phyloP scores from a whole-genome alignment of 2,888 invertebrate species.

The Drosophila maculinotata region DNA sequence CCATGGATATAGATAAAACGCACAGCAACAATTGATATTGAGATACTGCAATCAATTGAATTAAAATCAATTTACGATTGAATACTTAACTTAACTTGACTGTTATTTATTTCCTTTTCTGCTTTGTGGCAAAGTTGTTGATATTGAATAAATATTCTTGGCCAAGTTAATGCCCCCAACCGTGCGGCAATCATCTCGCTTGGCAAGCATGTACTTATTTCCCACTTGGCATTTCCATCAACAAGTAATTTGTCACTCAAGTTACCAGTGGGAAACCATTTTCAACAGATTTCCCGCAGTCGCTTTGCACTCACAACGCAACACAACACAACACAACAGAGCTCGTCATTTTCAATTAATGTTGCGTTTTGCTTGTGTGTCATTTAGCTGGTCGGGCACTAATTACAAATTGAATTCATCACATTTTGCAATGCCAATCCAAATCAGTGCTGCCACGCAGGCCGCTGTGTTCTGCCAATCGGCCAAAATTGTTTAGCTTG shows the following conservation, averaged over 20 bases:
- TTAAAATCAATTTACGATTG: not conserved
- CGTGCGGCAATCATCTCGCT: not conserved
- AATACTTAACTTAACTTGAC: not conserved
- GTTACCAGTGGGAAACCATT: constrained; percentile 24
- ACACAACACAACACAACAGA: not conserved
- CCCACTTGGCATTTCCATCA: constrained; percentile 24
- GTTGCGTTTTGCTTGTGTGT: constrained; percentile 5
- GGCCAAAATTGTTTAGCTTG: constrained; percentile 8
- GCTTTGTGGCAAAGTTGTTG: not conserved
- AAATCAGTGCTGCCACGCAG: constrained; percentile 4
- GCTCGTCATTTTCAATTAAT: constrained; percentile 39
- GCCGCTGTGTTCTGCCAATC: not conserved
- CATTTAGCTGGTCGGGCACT: constrained; percentile 18
- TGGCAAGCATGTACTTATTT: constrained; percentile 1
- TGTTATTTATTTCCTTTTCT: not conserved
- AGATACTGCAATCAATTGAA: not conserved
- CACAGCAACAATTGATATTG: no score
- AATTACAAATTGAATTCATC: constrained; percentile 51
- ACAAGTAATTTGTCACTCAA: constrained; percentile 30
- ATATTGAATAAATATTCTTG: not conserved
- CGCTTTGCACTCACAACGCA: not conserved
- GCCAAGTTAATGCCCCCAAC: not conserved
- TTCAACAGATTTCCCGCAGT: constrained; percentile 2
- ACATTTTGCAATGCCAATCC: constrained; percentile 35
- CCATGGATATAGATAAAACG: no score